Base-by-base conservation (phyloP, 2,797 vertebrate species). In the Fistularia commersonii region DNA sequence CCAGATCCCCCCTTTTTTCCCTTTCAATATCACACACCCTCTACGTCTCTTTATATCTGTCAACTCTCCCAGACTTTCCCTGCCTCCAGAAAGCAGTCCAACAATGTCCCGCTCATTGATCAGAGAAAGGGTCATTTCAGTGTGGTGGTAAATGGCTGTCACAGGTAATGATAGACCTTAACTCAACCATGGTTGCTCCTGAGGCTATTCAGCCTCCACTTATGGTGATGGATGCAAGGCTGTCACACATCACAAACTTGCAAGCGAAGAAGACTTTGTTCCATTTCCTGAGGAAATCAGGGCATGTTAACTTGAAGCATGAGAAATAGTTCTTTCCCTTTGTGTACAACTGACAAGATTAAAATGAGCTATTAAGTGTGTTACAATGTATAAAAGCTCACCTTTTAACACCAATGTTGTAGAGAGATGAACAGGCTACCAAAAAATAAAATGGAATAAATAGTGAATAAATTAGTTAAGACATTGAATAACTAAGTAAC, bases 101-200 rank as follows among this genome's bases (percentile, higher is more conserved):
- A 79, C 81, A 79, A 76, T 73, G 80, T 69, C 69, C 58, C 64
- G 57, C 64, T 74, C 82, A 84, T 85, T 86, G 82, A 84, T 86
- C 83, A 82, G 75, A 48, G 76, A 71, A 51, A 42, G 61, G 70
- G 65, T 72, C 39, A 10, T 72, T 72, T 75, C 76, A 76, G 55
- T 68, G 74, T 78, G 73, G 73, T 76, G 75, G 81, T 85, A 83
- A 86, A 81, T 82, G 78, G 57, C 78, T 82, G 85, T 86, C 82
- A 77, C 72, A 57, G 71, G 69, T 55, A 69, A 80, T 85, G 79
- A 82, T 76, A 45, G 80, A 85, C 80, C 68, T 81, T 72, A 77
- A 81, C 77, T 84, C 80, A 79, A 73, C 74, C 74, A 69, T 66
- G 68, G 77, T 66, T 66, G 56, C 78, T 78, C 72, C 77, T 72